Base-by-base conservation (phyloP, 2,888 invertebrate species). In the Tetranychus truncatus region DNA sequence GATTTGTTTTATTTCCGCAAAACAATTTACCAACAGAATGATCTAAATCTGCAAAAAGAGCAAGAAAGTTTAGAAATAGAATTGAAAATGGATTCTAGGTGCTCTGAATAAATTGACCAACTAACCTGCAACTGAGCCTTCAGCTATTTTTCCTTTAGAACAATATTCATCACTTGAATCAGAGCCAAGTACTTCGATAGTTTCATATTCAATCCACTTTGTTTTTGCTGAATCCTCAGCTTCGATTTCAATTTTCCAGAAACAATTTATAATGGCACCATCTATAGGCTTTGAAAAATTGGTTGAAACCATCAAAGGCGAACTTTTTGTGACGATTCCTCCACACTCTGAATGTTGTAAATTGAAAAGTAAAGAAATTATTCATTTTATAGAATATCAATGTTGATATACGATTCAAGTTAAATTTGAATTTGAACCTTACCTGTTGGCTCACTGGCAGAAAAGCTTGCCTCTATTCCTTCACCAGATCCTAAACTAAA, bases 91-190 rank as follows among this genome's bases (percentile, higher is more conserved):
- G 6, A 6, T 55, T 15, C n/a, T n/a, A n/a, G 55, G 6, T 55
- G 55, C 9, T 4, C 6, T 55, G 6, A 55, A 15, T 6, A 55
- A 55, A 55, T 15, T 55, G 9, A 55, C 55, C 55, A 55, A 15
- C 15, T 2, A 15, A 55, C 55, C 55, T 45, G 81, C 80, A 1
- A 86, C 87, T 72, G 81, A 81, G 7, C 80, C 80, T 24, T 81
- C 81, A 66, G 80, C 82, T 15, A 86, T 79, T 71, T 81, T 81
- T 1, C 86, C 86, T 8, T 83, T 82, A 81, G 86, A 87, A 66
- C 87, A 88, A 81, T 92, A 89, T 20, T 91, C 90, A 76, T 88
- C 86, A 77, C 86, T 86, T 18, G 81, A 79, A 6, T 81, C 80
- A 5, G 83, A 81, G 18, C 83, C 80, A 76, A 82, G 81, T n/a